Conservation (phyloP, 2,888 invertebrate species). For the Crepidodera aurea region DNA sequence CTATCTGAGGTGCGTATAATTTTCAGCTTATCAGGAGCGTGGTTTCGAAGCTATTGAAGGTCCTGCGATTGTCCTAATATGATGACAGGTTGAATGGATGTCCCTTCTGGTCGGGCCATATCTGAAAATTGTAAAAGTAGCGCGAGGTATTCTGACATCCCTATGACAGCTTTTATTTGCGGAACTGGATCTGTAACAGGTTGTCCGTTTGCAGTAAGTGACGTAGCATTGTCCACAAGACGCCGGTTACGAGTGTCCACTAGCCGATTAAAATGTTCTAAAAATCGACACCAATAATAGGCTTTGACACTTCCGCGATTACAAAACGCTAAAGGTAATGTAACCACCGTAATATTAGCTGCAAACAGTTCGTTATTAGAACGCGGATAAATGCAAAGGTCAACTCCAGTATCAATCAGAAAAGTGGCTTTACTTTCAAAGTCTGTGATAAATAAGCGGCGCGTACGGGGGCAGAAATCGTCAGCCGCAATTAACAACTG, state of each 20-base stretch:
- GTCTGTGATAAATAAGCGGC: slow-evolving; percentile 31
- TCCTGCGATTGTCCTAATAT: no score
- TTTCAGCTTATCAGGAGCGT: slow-evolving; percentile 4
- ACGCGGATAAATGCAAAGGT: slow-evolving; percentile 31
- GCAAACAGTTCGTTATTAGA: slow-evolving; percentile 5
- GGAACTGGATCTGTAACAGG: background rate
- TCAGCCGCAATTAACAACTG: slow-evolving; percentile 18
- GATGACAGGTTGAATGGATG: background rate
- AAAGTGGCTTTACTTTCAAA: slow-evolving; percentile 13
- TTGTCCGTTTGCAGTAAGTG: slow-evolving; percentile 8
- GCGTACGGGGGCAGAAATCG: slow-evolving; percentile 11
- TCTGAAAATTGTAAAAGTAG: background rate
- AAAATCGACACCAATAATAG: slow-evolving; percentile 25
- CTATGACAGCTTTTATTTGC: background rate
- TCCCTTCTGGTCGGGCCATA: background rate
- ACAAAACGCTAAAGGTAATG: slow-evolving; percentile 18
- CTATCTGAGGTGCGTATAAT: slow-evolving; percentile 10
- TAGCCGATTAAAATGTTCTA: slow-evolving; percentile 16
- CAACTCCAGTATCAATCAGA: slow-evolving; percentile 33
- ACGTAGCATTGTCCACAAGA: slow-evolving; percentile 18
- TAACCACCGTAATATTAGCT: slow-evolving; percentile 25
- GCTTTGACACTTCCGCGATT: slow-evolving; percentile 15
- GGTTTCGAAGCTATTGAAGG: background rate
- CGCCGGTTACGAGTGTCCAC: slow-evolving; percentile 12
- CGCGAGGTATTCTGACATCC: background rate